Percentiles rank a stretch among this genome's conserved stretches.
Evolutionary conservation across 1,140 invertebrate genomes (phyloP).

Genomic region (Dufourea novaeangliae): DNA sequence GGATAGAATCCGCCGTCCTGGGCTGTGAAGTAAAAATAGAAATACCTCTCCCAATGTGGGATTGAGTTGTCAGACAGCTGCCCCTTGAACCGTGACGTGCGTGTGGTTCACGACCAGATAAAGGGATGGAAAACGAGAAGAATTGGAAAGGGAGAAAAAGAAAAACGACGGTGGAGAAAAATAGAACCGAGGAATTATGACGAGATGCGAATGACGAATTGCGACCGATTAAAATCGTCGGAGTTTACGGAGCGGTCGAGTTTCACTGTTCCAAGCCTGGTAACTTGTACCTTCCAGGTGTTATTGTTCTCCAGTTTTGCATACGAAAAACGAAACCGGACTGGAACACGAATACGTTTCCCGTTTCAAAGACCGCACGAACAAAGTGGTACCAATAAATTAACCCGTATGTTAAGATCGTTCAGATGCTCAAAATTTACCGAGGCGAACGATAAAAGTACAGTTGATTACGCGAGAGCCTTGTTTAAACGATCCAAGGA

Average conservation of each 20-base stretch:
- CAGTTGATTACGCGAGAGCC: too few relatives aligned
- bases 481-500: too few relatives aligned
- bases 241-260: constrained; percentile 35
- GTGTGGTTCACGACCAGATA: constrained; percentile 44
- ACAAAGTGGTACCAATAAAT: too few relatives aligned
- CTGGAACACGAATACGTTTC: too few relatives aligned
- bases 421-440: too few relatives aligned
- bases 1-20: constrained; percentile 58
- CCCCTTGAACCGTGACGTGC: constrained; percentile 48
- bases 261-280: not conserved
- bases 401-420: too few relatives aligned
- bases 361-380: too few relatives aligned
- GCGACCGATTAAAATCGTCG: constrained; percentile 35
- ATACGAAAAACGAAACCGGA: not conserved
- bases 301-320: not conserved
- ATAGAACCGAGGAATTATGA: constrained; percentile 49
- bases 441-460: too few relatives aligned
- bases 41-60: constrained; percentile 56
- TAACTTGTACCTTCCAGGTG: not conserved
- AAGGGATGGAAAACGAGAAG: constrained; percentile 2
- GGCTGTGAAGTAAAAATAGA: constrained; percentile 58
- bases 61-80: constrained; percentile 64
- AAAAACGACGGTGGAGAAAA: not conserved
- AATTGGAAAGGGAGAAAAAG: constrained; percentile 5
- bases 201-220: constrained; percentile 56